These are phyloP conservation scores for Enteromius trimaculatus DNA, from an alignment of 2,797 vertebrate genomes.

Conservation along the genomic window DNA sequence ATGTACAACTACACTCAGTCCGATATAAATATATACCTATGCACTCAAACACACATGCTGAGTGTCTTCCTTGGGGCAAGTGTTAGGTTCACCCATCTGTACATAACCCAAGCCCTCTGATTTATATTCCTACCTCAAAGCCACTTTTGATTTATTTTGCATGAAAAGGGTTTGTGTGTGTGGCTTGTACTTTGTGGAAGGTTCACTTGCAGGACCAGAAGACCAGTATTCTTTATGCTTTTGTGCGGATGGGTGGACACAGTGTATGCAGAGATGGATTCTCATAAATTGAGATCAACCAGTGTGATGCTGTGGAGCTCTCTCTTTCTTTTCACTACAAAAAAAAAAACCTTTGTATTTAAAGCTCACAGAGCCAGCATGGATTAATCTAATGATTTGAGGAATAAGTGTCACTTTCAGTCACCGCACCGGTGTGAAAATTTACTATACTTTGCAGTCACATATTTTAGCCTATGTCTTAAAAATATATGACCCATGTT, in stretches of 20 bases:
- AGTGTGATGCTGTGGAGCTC: neutral
- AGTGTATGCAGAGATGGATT: slow-evolving; percentile 6
- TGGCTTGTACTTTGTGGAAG: slow-evolving; percentile 24
- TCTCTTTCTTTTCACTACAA: neutral
- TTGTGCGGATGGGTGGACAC: neutral
- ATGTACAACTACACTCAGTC: slow-evolving; percentile 36
- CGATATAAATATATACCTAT: slow-evolving; percentile 27
- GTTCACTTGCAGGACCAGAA: slow-evolving; percentile 24
- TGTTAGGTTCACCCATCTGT: slow-evolving; percentile 51
- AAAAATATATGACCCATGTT: too few relatives aligned
- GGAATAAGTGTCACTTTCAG: too few relatives aligned
- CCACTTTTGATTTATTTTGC: slow-evolving; percentile 64
- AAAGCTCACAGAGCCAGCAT: neutral
- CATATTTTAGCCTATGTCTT: too few relatives aligned
- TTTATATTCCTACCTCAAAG: slow-evolving; percentile 60
- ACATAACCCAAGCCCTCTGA: slow-evolving; percentile 48
- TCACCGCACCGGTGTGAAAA: too few relatives aligned
- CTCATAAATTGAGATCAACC: slow-evolving; percentile 18
- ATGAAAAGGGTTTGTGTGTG: slow-evolving; percentile 50
- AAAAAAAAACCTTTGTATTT: neutral
- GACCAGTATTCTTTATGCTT: neutral
- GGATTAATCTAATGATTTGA: too few relatives aligned
- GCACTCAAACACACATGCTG: slow-evolving; percentile 42
- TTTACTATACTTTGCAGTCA: too few relatives aligned
- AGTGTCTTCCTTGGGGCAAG: slow-evolving; percentile 8